Evolutionary conservation across 2,797 vertebrate genomes (phyloP).

Genomic region (Clarias pachynema): DNA sequence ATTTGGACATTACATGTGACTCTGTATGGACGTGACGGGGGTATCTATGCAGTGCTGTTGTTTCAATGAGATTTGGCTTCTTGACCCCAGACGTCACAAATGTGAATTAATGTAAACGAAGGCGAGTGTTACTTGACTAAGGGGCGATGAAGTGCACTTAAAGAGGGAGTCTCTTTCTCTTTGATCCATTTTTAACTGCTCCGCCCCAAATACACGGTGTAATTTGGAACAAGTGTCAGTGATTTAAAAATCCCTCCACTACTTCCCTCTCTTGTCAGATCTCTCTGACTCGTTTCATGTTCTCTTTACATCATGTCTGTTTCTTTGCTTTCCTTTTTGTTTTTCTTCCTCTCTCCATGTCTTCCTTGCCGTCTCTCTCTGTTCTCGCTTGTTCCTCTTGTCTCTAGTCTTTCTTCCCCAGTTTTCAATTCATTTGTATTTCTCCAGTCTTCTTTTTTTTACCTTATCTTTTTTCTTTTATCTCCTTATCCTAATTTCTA

Average conservation of each 20-base stretch:
- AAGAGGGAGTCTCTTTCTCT: background rate
- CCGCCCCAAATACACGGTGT: background rate
- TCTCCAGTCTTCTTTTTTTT: no score
- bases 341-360: background rate
- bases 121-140: conserved; percentile 9
- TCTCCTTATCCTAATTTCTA: no score
- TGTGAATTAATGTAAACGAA: conserved; percentile 60
- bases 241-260: background rate
- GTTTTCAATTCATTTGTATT: background rate
- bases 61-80: conserved; percentile 62
- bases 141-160: background rate
- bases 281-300: background rate
- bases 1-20: conserved; percentile 50
- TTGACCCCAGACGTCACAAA: conserved; percentile 49
- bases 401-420: background rate
- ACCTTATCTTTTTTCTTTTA: background rate
- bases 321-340: background rate
- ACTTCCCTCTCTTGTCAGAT: background rate
- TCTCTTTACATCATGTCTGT: background rate
- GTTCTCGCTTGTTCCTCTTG: background rate
- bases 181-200: background rate
- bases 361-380: background rate
- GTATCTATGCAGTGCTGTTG: conserved; percentile 54
- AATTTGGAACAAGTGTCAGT: background rate
- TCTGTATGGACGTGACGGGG: conserved; percentile 22